Conservation (phyloP, 1,140 invertebrate genomes). For the Listronotus bonariensis region DNA sequence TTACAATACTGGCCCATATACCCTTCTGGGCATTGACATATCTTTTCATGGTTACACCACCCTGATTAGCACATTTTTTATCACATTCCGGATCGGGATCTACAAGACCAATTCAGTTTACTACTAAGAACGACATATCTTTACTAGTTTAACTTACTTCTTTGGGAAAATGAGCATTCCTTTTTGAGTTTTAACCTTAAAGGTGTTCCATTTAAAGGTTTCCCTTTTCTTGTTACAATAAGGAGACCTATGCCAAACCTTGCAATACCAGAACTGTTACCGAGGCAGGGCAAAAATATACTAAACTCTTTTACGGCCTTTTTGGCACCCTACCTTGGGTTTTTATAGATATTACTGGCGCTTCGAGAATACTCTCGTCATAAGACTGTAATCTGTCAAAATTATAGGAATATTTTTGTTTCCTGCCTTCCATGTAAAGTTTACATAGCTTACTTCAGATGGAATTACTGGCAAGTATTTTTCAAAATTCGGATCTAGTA, state of each 20-base stretch:
- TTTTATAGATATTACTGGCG: slow-evolving; percentile 86
- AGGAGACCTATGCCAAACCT: slow-evolving; percentile 86
- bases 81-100: slow-evolving; percentile 87
- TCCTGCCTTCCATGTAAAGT: slow-evolving; percentile 91
- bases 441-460: slow-evolving; percentile 85
- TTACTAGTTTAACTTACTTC: slow-evolving; percentile 68
- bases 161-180: slow-evolving; percentile 80
- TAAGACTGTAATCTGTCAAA: slow-evolving; percentile 84
- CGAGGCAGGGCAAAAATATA: slow-evolving; percentile 86
- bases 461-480: slow-evolving; percentile 87
- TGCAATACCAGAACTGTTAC: slow-evolving; percentile 86
- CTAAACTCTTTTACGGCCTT: slow-evolving; percentile 89
- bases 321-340: slow-evolving; percentile 81
- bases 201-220: slow-evolving; percentile 85
- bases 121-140: neutral
- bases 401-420: slow-evolving; percentile 85
- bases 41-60: slow-evolving; percentile 78
- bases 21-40: slow-evolving; percentile 85
- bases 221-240: slow-evolving; percentile 77
- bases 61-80: slow-evolving; percentile 84
- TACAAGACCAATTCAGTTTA: slow-evolving; percentile 52
- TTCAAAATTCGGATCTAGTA: slow-evolving; percentile 87
- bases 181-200: slow-evolving; percentile 87
- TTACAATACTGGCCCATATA: slow-evolving; percentile 88
- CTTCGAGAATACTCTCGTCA: slow-evolving; percentile 79